These are phyloP conservation scores for Tiliacea aurago DNA, from an alignment of 2,888 invertebrate species.

Conservation along the genomic window DNA sequence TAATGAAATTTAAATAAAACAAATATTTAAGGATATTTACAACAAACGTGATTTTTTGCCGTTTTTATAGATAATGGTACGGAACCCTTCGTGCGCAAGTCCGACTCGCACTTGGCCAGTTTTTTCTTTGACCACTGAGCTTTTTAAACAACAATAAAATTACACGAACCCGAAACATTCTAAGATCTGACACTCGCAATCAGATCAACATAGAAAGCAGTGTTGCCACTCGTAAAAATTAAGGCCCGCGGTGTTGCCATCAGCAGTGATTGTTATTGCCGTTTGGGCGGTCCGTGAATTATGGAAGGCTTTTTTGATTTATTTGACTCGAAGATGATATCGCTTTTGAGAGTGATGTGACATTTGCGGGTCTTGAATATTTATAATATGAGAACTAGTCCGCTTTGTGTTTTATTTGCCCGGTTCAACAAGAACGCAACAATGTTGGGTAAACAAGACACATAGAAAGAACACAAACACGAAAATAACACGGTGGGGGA, in stretches of 20 bases:
- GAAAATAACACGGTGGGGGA: too few species aligned
- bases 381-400: constrained; percentile 34
- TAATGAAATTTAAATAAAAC: too few species aligned
- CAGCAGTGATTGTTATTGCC: constrained; percentile 60
- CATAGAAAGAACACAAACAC: too few species aligned
- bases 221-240: constrained; percentile 69
- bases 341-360: constrained; percentile 60
- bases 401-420: not conserved
- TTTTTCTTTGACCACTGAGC: too few species aligned
- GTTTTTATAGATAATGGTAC: too few species aligned
- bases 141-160: constrained; percentile 37
- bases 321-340: constrained; percentile 54
- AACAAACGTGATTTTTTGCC: too few species aligned
- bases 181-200: constrained; percentile 42
- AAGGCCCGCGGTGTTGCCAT: constrained; percentile 60
- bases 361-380: constrained; percentile 50
- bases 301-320: constrained; percentile 66
- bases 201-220: constrained; percentile 61
- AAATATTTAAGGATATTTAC: too few species aligned
- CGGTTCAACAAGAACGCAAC: too few species aligned
- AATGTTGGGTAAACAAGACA: too few species aligned
- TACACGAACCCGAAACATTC: constrained; percentile 19
- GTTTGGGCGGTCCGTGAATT: constrained; percentile 69
- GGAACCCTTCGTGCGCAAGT: too few species aligned
- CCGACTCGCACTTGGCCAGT: too few species aligned